Evolutionary conservation across 2,888 invertebrate genomes (phyloP), one percentile per base, ranked within the genome.

Genomic region (Cataglyphis rosenhaueri): DNA sequence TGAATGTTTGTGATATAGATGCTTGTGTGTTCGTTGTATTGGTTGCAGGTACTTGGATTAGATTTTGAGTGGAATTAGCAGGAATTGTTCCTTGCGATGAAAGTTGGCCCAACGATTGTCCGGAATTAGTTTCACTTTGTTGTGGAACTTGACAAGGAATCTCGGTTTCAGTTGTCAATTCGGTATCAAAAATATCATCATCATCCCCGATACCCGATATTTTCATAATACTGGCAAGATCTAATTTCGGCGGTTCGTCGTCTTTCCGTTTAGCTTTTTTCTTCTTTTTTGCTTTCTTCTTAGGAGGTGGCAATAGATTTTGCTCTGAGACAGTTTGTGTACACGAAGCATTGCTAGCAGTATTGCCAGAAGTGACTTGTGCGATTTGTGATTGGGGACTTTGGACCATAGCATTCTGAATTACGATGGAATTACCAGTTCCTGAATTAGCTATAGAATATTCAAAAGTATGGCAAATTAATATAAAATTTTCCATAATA

Each of bases 221-320:
- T 93, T 97, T 97, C 96, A 97, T 97, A 57, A 97, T 96, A 94
- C 96, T 97, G 75, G 97, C 97, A 89, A 97, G 95, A 94, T 97
- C 97, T 76, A 97, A 93, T 92, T 96, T 96, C 55, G 95, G 95
- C 76, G 93, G 91, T 59, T 94, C 94, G 48, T 95, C 95, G 41
- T 95, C 95, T 87, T 95, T 95, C 84, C 95, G 95, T 89, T 95
- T 95, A 71, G 95, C 94, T 88, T 95, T 95, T 85, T 95, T 95
- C 92, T 96, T 96, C 91, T 96, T 96, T 91, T 96, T 96, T 2
- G 95, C 94, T 86, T 95, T 95, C 87, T 95, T 95, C 90, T 95
- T 95, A 44, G 95, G 95, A 64, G 95, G 95, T n/a, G 95, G 95
- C 29, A 94, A 88, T 32, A 94, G 87, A 86, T 89, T 95, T 88